Evolutionary conservation across 2,888 invertebrate genomes (phyloP).

Genomic region (Drosophila hamatofila): DNA sequence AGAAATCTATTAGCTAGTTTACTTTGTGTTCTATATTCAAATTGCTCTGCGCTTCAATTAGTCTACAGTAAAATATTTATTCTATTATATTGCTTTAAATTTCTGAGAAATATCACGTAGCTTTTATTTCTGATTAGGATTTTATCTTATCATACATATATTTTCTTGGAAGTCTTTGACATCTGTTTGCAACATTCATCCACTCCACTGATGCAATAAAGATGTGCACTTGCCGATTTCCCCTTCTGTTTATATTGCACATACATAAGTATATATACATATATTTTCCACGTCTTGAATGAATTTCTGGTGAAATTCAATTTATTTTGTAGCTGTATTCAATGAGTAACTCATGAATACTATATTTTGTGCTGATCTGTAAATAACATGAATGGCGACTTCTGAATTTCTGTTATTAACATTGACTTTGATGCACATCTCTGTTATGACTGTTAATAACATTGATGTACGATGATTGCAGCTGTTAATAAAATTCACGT

Average conservation of each 20-base stretch:
- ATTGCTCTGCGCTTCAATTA: background rate
- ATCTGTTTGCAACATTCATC: background rate
- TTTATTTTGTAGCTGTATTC: background rate
- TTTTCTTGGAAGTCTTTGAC: conserved; percentile 8
- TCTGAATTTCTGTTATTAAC: background rate
- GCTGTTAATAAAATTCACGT: background rate
- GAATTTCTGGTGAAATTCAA: background rate
- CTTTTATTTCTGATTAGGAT: background rate
- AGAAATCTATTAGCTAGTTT: background rate
- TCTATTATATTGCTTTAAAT: background rate
- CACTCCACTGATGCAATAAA: conserved; percentile 19
- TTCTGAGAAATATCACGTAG: background rate
- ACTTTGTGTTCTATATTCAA: background rate
- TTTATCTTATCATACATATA: conserved; percentile 29
- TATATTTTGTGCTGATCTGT: background rate
- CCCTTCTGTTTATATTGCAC: background rate
- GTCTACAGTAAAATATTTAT: background rate
- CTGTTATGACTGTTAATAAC: background rate
- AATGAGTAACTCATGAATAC: background rate
- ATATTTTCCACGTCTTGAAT: background rate
- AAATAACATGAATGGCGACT: background rate
- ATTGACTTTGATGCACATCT: background rate
- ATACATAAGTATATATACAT: background rate
- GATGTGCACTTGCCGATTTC: conserved; percentile 1
- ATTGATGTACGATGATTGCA: no score